Evolutionary conservation across 2,797 vertebrate genomes (phyloP), one percentile per base, ranked within the genome.

Genomic region (Monodelphis domestica): DNA sequence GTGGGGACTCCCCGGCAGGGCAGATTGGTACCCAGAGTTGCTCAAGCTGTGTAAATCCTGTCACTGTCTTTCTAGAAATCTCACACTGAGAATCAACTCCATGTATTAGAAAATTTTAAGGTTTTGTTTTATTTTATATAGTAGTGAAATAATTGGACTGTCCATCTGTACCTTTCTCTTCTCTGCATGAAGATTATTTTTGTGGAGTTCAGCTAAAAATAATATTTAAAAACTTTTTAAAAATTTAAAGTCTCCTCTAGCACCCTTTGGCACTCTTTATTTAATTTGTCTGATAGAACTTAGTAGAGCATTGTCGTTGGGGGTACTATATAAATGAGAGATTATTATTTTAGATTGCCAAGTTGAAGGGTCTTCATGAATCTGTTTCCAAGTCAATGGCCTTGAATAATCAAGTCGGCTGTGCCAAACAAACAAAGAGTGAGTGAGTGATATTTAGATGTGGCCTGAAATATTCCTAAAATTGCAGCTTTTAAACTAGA

Each of bases 401-500:
- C 91, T 93, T 97, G 97, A 98, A 97, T 96, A 98, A 98, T 98
- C 97, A 88, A 96, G 93, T 97, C 96, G 21, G 90, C 97, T 97
- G 95, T 97, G 92, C 94, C 95, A 97, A 97, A 95, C 96, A 97
- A 95, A 96, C 92, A 96, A 96, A 88, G 91, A 96, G 56, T 51
- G 95, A 97, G 95, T 96, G 97, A 97, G 94, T 97, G 97, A 97
- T 98, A 95, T 94, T 98, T 96, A 95, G 94, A 95, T 0, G 0
- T 56, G 94, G 89, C 91, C 94, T 96, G 95, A 97, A 97, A 93
- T 98, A 96, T 95, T 96, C 95, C 84, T 38, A 84, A 94, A 97
- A 96, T 93, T 93, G 51, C 29, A 95, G 92, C 94, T 89, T 98
- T 98, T 97, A 95, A 96, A 91, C 24, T 0, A 0, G 91, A 96